A percentile compares a stretch with the other conserved stretches of the same genome.
These are phyloP conservation scores for Eurytoma adleriae DNA, from an alignment of 2,888 invertebrate genomes.

Conservation along the genomic window DNA sequence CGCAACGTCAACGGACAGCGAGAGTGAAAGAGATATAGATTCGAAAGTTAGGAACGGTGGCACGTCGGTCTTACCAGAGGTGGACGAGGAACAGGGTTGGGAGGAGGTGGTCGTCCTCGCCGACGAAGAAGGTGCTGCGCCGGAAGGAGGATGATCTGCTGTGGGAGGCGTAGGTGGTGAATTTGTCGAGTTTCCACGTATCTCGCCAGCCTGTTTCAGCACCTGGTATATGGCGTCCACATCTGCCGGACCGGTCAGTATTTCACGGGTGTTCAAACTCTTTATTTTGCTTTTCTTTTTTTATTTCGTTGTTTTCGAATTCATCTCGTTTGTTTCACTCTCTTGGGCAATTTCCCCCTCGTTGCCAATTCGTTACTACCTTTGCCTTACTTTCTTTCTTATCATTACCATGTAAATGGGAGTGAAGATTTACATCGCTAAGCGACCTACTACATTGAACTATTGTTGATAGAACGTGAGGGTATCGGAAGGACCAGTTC, in stretches of 20 bases:
- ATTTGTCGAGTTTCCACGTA: conserved; percentile 77
- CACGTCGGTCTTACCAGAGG: conserved; percentile 70
- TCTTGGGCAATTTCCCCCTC: neutral
- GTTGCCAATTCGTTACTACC: neutral
- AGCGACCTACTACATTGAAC: conserved; percentile 30
- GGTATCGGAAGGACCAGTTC: neutral
- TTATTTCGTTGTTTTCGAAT: neutral
- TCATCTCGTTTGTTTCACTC: neutral
- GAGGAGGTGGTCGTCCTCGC: conserved; percentile 74
- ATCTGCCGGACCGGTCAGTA: conserved; percentile 76
- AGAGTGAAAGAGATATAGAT: conserved; percentile 13
- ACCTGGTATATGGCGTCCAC: conserved; percentile 96
- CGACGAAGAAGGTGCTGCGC: conserved; percentile 71
- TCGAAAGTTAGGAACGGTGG: conserved; percentile 3
- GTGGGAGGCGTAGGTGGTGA: conserved; percentile 75
- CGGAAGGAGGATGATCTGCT: conserved; percentile 71
- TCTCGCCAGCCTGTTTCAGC: conserved; percentile 95
- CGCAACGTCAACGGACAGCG: neutral
- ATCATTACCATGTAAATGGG: conserved; percentile 10
- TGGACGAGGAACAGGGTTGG: conserved; percentile 76
- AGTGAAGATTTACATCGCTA: conserved; percentile 28
- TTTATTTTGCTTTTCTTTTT: conserved; percentile 18
- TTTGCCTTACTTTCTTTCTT: neutral
- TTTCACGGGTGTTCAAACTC: conserved; percentile 60
- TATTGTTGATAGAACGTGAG: neutral